These are phyloP conservation scores for Mus musculus DNA, from an alignment of 2,113 vertebrate species.

Conservation along the genomic window DNA sequence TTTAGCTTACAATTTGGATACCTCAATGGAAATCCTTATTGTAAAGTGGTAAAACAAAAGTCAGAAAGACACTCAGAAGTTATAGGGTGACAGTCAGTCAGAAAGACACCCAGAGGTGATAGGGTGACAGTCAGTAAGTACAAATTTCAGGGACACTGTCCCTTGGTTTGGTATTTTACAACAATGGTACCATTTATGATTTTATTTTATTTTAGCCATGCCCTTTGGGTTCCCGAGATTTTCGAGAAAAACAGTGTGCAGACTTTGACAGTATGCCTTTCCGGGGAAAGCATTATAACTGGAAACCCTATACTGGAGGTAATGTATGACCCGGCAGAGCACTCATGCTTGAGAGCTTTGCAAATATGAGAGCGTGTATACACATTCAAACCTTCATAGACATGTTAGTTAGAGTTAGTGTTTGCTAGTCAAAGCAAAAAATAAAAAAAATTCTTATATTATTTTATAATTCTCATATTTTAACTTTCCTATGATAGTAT, in stretches of 20 bases:
- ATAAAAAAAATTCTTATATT: not conserved
- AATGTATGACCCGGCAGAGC: constrained; percentile 79
- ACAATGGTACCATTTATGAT: constrained; percentile 75
- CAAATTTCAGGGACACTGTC: constrained; percentile 65
- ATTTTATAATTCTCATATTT: constrained; percentile 24
- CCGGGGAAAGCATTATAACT: constrained; percentile 99
- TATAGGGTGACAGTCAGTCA: not conserved
- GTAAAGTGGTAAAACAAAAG: constrained; percentile 67
- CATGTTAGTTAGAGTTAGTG: constrained; percentile 1
- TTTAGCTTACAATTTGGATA: constrained; percentile 56
- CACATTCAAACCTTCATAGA: not conserved
- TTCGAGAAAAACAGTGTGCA: constrained; percentile 98
- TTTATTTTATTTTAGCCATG: constrained; percentile 90
- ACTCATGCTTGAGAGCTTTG: constrained; percentile 58
- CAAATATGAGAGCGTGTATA: constrained; percentile 57
- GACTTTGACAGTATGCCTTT: constrained; percentile 99
- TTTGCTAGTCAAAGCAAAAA: constrained; percentile 34
- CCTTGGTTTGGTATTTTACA: constrained; percentile 68
- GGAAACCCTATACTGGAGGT: constrained; percentile 99
- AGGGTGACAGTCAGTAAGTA: constrained; percentile 44
- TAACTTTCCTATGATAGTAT: constrained; percentile 47
- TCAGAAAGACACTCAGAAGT: constrained; percentile 24
- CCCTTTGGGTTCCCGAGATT: constrained; percentile 93
- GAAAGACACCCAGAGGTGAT: constrained; percentile 9
- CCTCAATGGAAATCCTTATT: constrained; percentile 61